Base-by-base conservation (phyloP, 1,140 invertebrate species). In the Sweltsa coloradensis region DNA sequence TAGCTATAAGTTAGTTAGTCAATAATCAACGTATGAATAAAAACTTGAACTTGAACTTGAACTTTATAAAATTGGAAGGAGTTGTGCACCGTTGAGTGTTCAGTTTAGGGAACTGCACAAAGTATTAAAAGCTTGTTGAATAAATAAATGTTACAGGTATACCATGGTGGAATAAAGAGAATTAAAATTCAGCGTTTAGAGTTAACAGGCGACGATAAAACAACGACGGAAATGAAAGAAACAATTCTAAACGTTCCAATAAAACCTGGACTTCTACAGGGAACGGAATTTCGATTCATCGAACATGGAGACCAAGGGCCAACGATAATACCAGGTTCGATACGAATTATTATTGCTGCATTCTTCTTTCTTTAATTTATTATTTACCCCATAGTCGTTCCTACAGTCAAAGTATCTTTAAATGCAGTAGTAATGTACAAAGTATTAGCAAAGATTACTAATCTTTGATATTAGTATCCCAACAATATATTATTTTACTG, bases 251-350 rank as follows among this genome's bases (percentile, higher is more conserved):
- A 75, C 27, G 78, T 91, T 45, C 75, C 79, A 13, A 78, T 93
- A 36, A 79, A 80, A 54, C 83, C 84, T 1, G 89, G 89, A 2
- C 71, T 81, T n/a, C 74, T 74, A 18, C 59, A 71, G 2, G 76
- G 76, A 6, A 81, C 81, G 0, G 71, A 75, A 57, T 75, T 82
- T 41, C 62, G 72, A 45, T 85, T 84, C 57, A 72, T 73, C 23
- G 78, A 86, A 60, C 84, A 88, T 67, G 89, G 88, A 9, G 87
- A 93, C 62, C 78, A 89, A 57, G 78, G 76, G 11, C 78, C 83
- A 0, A 80, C 77, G 23, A 80, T 76, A 55, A 81, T 87, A 55
- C 82, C 86, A 27, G 76, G 72, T 75, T 31, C 29, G n/a, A n/a
- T n/a, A n/a, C n/a, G n/a, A n/a, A n/a, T n/a, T n/a, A n/a, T n/a